Conservation (phyloP, 2,888 invertebrate species). For the Monopis laevigella region DNA sequence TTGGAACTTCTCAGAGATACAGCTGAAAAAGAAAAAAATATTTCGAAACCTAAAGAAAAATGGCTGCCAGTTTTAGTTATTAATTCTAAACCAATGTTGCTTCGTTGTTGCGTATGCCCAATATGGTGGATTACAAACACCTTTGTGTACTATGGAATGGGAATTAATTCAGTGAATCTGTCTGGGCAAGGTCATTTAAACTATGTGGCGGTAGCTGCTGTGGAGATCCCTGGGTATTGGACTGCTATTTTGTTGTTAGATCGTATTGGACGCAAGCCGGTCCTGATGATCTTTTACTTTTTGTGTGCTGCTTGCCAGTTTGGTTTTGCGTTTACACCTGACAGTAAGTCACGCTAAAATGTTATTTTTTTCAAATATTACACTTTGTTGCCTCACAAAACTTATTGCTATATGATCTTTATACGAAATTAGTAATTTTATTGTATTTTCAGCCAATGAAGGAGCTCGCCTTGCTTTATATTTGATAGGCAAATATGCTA, state of each 20-base stretch:
- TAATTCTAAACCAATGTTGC: constrained; percentile 39
- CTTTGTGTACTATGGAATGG: constrained; percentile 76
- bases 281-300: constrained; percentile 59
- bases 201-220: constrained; percentile 65
- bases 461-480: constrained; percentile 51
- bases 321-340: constrained; percentile 40
- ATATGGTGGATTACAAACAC: constrained; percentile 76
- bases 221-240: constrained; percentile 73
- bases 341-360: constrained; percentile 29
- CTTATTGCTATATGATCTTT: no score
- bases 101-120: constrained; percentile 64
- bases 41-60: constrained; percentile 36
- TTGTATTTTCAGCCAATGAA: constrained; percentile 21
- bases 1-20: constrained; percentile 42
- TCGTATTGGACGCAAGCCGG: constrained; percentile 59
- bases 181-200: constrained; percentile 74
- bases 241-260: constrained; percentile 64
- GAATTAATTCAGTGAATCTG: constrained; percentile 72
- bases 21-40: constrained; percentile 38
- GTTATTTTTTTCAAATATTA: not conserved
- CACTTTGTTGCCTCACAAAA: not conserved
- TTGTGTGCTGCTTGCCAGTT: constrained; percentile 45
- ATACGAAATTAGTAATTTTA: not conserved
- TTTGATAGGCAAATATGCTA: constrained; percentile 67
- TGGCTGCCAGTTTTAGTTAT: constrained; percentile 41